These are phyloP conservation scores for Syngnathus acus DNA, from an alignment of 2,797 vertebrate genomes.

Conservation along the genomic window DNA sequence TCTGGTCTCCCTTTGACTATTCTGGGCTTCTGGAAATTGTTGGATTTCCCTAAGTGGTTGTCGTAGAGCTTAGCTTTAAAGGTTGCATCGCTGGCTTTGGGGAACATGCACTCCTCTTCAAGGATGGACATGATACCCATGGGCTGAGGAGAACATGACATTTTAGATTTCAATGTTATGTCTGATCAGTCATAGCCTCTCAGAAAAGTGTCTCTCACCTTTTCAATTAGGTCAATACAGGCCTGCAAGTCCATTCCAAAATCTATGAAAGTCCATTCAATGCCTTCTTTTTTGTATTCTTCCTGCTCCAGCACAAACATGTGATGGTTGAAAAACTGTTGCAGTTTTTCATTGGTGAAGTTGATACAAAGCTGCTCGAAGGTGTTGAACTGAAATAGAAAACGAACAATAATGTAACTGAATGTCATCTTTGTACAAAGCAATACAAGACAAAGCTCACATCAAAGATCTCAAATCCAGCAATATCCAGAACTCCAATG, in stretches of 20 bases:
- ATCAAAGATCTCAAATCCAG: conserved; percentile 84
- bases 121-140: no score
- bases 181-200: not conserved
- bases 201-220: conserved; percentile 45
- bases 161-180: not conserved
- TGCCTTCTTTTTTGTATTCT: conserved; percentile 72
- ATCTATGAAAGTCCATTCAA: conserved; percentile 73
- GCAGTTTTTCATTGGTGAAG: conserved; percentile 82
- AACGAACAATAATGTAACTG: not conserved
- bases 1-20: conserved; percentile 73
- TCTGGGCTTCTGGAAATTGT: conserved; percentile 79
- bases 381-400: conserved; percentile 75
- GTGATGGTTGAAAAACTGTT: conserved; percentile 82
- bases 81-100: conserved; percentile 74
- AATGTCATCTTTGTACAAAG: not conserved
- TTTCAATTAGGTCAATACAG: conserved; percentile 75
- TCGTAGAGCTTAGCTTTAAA: conserved; percentile 79
- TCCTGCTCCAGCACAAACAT: conserved; percentile 81
- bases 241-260: conserved; percentile 75
- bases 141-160: no score
- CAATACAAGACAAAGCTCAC: conserved; percentile 35
- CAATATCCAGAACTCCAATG: conserved; percentile 82
- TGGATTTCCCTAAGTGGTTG: conserved; percentile 76
- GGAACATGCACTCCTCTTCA: conserved; percentile 72
- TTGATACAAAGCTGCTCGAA: conserved; percentile 86